Evolutionary conservation across 2,113 vertebrate genomes (phyloP).

Genomic region (Aleadryas rufinucha): DNA sequence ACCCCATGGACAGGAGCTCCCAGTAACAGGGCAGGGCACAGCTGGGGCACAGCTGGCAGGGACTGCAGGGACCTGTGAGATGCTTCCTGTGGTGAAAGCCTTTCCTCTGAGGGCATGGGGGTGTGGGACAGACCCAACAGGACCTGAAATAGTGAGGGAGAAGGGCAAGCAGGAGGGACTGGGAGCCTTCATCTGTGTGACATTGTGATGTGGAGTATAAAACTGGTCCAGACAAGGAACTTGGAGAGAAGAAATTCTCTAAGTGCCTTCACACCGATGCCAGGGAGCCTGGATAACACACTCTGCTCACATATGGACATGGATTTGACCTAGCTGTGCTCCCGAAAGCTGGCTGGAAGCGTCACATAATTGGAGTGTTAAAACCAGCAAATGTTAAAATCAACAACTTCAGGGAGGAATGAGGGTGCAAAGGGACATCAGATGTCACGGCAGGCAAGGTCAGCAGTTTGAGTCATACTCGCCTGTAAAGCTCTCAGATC

Average conservation of each 20-base stretch:
- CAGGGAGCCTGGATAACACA: not conserved
- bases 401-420: not conserved
- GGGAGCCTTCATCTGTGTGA: not conserved
- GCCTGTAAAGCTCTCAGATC: not conserved
- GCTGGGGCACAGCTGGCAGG: not conserved
- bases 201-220: not conserved
- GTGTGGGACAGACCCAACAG: not conserved
- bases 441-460: not conserved
- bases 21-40: not conserved
- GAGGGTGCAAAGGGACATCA: not conserved
- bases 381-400: not conserved
- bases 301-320: not conserved
- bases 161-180: not conserved
- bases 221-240: not conserved
- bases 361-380: not conserved
- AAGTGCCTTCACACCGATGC: not conserved
- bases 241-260: not conserved
- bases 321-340: not conserved
- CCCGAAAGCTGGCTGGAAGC: not conserved
- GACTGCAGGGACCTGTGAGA: not conserved
- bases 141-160: not conserved
- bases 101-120: not conserved
- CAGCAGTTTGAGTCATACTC: not conserved
- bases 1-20: accelerated
- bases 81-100: not conserved